Conservation (phyloP, 2,888 invertebrate species). For the Meteorus cinctellus region DNA sequence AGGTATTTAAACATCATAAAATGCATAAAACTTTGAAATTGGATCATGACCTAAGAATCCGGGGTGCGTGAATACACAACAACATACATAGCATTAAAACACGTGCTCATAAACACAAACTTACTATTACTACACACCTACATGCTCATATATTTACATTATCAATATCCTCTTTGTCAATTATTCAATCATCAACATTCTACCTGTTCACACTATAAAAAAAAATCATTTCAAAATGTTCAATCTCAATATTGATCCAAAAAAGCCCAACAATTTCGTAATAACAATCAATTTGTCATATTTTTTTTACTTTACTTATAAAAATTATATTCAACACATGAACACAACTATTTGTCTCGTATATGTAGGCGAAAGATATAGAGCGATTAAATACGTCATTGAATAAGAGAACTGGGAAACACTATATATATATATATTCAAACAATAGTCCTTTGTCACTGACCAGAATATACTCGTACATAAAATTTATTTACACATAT, state of each 20-base stretch:
- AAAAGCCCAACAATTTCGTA: background rate
- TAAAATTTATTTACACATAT: conserved; percentile 30
- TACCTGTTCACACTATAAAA: background rate
- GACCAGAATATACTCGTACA: conserved; percentile 46
- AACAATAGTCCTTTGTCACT: conserved; percentile 68
- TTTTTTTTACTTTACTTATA: background rate
- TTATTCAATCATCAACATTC: background rate
- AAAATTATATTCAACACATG: conserved; percentile 15
- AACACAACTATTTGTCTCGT: conserved; percentile 5
- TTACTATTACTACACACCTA: background rate
- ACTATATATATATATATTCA: conserved; percentile 25
- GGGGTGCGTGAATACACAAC: conserved; percentile 48
- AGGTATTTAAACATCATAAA: background rate
- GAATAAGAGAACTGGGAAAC: conserved; percentile 44
- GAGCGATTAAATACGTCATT: conserved; percentile 64
- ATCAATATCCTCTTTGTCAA: background rate
- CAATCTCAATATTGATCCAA: background rate
- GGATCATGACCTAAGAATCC: conserved; percentile 51
- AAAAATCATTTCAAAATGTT: too few relatives aligned
- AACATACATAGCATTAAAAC: conserved; percentile 22
- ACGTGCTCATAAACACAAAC: conserved; percentile 17
- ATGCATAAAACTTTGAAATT: conserved; percentile 42
- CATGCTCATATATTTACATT: background rate
- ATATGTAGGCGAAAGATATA: conserved; percentile 59
- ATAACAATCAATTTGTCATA: background rate